A percentile compares a stretch with the other conserved stretches of the same genome.
Evolutionary conservation across 2,888 invertebrate species (phyloP).

Genomic region (Piscicola geometra): DNA sequence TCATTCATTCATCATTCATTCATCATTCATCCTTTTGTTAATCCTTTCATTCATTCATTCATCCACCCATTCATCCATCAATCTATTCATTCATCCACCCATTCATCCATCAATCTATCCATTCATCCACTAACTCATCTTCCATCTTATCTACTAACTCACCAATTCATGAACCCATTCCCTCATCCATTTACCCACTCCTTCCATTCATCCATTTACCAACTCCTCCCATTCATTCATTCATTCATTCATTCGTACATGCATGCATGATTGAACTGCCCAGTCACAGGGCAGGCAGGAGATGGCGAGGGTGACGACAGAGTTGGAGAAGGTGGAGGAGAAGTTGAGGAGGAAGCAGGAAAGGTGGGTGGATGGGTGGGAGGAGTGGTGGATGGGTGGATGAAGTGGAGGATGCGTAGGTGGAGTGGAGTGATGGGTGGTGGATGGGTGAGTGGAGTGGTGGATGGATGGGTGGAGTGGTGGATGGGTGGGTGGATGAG

Average conservation of each 20-base stretch:
- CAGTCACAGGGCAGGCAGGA: constrained; percentile 18
- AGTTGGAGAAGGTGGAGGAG: constrained; percentile 49
- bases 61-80: neutral
- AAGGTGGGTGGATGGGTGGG: too few species aligned
- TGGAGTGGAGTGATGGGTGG: too few species aligned
- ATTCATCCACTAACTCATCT: neutral
- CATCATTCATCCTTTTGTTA: constrained; percentile 30
- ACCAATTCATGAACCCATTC: neutral
- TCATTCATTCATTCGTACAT: neutral
- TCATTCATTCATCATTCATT: neutral
- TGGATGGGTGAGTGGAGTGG: too few species aligned
- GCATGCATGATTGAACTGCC: neutral
- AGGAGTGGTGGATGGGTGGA: too few species aligned
- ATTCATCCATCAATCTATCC: neutral
- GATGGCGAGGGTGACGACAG: constrained; percentile 7
- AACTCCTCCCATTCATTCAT: neutral
- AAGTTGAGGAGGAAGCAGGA: constrained; percentile 57
- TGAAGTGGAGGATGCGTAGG: too few species aligned
- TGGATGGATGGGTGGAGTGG: too few species aligned
- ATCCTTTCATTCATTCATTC: neutral
- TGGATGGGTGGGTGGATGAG: too few species aligned
- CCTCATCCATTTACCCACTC: neutral
- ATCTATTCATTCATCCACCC: too few species aligned
- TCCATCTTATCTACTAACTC: constrained; percentile 43
- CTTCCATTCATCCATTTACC: too few species aligned